These are phyloP conservation scores for Pagrus major DNA, from an alignment of 2,113 vertebrate species.

Conservation along the genomic window DNA sequence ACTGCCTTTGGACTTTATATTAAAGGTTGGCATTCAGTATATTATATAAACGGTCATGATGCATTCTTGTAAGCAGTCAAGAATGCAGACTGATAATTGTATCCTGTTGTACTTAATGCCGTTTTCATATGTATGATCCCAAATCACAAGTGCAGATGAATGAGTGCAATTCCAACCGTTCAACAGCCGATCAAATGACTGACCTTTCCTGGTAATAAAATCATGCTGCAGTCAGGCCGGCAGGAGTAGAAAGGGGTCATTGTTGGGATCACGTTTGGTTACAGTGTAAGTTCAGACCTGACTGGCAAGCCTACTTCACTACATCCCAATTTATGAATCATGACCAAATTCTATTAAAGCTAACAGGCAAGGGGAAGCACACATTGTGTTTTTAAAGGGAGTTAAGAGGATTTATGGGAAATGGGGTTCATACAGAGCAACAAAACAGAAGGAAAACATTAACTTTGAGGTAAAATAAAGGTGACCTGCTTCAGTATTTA, in stretches of 20 bases:
- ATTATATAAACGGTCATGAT: background rate
- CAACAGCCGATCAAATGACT: slow-evolving; percentile 30
- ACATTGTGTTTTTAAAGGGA: too few relatives aligned
- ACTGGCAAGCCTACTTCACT: background rate
- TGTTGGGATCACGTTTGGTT: background rate
- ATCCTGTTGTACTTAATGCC: background rate
- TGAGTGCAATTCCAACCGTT: slow-evolving; percentile 3
- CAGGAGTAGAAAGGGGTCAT: background rate
- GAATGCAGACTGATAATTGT: background rate
- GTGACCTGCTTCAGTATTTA: background rate
- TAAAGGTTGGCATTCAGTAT: background rate
- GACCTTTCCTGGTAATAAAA: background rate
- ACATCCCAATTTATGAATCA: background rate
- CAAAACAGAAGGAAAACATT: background rate
- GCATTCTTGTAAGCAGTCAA: background rate
- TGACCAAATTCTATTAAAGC: background rate
- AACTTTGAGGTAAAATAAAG: background rate
- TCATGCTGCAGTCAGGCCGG: background rate
- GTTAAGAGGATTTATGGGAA: background rate
- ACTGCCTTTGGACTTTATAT: background rate
- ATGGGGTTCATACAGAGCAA: background rate
- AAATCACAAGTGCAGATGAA: slow-evolving; percentile 12
- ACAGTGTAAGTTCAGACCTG: background rate
- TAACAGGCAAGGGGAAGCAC: background rate
- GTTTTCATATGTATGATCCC: background rate